Percentiles rank a stretch among this genome's conserved stretches.
These are phyloP conservation scores for Lagocephalus sceleratus DNA, from an alignment of 2,797 vertebrate genomes.

Conservation along the genomic window DNA sequence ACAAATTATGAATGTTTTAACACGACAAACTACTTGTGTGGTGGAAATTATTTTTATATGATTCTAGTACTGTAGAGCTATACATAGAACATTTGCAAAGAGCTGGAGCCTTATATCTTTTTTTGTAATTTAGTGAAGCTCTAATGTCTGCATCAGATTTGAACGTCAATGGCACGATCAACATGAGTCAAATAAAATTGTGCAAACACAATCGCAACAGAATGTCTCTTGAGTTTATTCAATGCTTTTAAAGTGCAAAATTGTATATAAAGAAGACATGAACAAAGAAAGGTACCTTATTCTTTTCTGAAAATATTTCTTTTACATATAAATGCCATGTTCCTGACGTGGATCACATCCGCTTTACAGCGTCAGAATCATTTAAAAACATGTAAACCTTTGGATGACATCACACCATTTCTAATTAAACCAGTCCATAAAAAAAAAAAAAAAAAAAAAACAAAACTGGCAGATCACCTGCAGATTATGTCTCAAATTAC, in stretches of 20 bases:
- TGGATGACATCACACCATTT: constrained; percentile 24
- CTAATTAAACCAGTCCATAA: too few relatives aligned
- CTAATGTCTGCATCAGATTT: too few relatives aligned
- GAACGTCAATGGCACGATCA: too few relatives aligned
- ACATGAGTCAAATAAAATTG: too few relatives aligned
- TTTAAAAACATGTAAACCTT: constrained; percentile 55
- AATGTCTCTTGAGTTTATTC: constrained; percentile 37
- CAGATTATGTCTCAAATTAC: constrained; percentile 9
- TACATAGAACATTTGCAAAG: too few relatives aligned
- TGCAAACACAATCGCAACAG: too few relatives aligned
- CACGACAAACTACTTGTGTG: too few relatives aligned
- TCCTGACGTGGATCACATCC: constrained; percentile 38
- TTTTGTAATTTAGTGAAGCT: too few relatives aligned
- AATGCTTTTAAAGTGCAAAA: constrained; percentile 59
- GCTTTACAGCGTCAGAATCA: constrained; percentile 30
- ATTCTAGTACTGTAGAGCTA: too few relatives aligned
- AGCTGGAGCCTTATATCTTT: too few relatives aligned
- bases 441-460: constrained; percentile 5
- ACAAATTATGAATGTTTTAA: background rate
- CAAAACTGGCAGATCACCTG: constrained; percentile 17
- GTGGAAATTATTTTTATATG: too few relatives aligned
- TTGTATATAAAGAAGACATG: constrained; percentile 44
- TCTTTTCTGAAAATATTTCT: constrained; percentile 51
- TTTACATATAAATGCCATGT: constrained; percentile 49
- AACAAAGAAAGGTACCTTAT: constrained; percentile 51